Conservation (phyloP, 2,888 invertebrate species). For the Craniophora ligustri region DNA sequence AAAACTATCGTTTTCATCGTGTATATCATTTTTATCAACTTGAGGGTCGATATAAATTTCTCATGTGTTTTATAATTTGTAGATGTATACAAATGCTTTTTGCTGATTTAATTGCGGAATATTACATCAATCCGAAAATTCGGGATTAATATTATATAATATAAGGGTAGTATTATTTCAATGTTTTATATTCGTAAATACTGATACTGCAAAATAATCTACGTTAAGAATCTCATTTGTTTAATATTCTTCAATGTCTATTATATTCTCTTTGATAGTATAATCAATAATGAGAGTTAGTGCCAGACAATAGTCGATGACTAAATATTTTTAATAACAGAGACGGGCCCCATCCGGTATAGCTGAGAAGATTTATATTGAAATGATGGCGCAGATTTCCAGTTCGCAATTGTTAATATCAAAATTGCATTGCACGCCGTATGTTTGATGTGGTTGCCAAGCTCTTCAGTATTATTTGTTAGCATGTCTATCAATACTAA, state of each 20-base stretch:
- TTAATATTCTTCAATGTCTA: constrained; percentile 27
- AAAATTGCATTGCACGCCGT: neutral
- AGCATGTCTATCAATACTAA: constrained; percentile 3
- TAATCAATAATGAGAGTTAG: constrained; percentile 5
- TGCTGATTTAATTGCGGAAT: no score
- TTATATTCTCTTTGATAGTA: constrained; percentile 34
- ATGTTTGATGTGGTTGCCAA: neutral
- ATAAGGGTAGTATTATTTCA: no score
- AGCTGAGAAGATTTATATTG: neutral
- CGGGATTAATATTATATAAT: no score
- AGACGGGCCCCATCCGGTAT: neutral
- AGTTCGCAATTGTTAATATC: no score
- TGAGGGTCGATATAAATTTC: no score
- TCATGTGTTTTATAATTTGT: no score
- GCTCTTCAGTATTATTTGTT: constrained; percentile 9
- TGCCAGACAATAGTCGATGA: constrained; percentile 19
- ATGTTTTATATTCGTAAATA: no score
- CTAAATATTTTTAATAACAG: constrained; percentile 24
- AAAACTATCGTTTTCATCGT: no score
- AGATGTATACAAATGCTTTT: no score
- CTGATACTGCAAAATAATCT: no score
- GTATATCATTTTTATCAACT: no score
- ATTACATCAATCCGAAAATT: no score
- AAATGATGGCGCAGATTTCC: neutral
- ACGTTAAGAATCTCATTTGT: constrained; percentile 3